phyloP scores from a whole-genome alignment of 2,113 vertebrate genomes.

The Dendropsophus ebraccatus region DNA sequence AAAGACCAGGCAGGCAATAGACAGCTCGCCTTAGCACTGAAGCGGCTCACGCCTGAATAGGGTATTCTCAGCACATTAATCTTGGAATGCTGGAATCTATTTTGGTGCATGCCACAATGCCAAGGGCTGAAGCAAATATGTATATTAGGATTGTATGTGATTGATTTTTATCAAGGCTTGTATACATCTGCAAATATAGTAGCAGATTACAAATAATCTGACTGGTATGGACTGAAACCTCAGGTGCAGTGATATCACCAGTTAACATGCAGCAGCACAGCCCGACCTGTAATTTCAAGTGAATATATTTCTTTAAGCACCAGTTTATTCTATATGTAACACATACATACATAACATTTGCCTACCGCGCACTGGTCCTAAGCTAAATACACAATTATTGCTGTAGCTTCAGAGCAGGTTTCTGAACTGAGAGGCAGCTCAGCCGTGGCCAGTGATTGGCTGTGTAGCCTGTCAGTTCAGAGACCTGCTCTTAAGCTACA shows the following conservation, averaged over 20 bases:
- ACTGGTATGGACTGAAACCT: neutral
- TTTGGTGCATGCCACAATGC: neutral
- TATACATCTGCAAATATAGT: neutral
- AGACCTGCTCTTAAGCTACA: no score
- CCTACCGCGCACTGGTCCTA: neutral
- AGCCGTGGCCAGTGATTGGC: no score
- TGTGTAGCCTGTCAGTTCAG: no score
- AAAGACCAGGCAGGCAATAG: conserved; percentile 2
- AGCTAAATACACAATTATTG: no score
- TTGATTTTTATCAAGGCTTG: neutral
- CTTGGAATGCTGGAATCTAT: neutral
- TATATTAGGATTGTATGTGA: neutral
- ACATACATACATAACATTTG: neutral
- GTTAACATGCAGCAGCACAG: neutral
- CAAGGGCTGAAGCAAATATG: neutral
- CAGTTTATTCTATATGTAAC: neutral
- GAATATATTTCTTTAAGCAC: neutral
- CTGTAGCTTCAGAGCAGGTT: no score
- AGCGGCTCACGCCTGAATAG: neutral
- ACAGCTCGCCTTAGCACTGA: conserved; percentile 11
- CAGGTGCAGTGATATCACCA: neutral
- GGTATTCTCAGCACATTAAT: neutral
- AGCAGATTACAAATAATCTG: neutral
- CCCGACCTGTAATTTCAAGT: neutral
- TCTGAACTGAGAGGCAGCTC: no score